phyloP scores from a whole-genome alignment of 92 coral and sea anemone genomes.

The Epizoanthus rinbou region DNA sequence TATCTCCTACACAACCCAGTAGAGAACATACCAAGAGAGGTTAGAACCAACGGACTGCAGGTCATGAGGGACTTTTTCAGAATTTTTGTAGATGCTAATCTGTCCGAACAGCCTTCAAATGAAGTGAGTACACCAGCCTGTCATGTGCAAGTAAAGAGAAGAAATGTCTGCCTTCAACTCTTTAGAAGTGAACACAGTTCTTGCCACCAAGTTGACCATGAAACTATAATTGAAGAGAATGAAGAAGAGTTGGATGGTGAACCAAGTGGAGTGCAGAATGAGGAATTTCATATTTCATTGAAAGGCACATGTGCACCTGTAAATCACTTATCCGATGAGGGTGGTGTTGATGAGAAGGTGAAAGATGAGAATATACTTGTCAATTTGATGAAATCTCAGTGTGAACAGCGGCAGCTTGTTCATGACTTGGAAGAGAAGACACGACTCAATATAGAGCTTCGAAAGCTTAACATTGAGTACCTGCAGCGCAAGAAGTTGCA shows the following conservation, averaged over 20 bases:
- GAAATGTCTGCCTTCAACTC: constrained; percentile 25
- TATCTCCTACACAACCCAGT: constrained; percentile 68
- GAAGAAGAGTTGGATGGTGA: not conserved
- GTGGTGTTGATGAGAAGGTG: not conserved
- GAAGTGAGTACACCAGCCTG: not conserved
- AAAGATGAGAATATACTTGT: constrained; percentile 43
- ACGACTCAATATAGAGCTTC: constrained; percentile 57
- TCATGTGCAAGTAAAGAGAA: not conserved
- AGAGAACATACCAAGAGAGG: constrained; percentile 73
- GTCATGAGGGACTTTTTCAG: constrained; percentile 59
- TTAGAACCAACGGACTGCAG: constrained; percentile 56
- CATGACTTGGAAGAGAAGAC: constrained; percentile 62
- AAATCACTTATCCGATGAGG: not conserved
- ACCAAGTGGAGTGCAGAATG: not conserved
- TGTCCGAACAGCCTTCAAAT: not conserved
- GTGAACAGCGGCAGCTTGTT: constrained; percentile 59
- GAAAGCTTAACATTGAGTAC: constrained; percentile 69
- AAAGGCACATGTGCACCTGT: not conserved
- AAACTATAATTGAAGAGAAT: not conserved
- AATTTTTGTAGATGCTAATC: constrained; percentile 15
- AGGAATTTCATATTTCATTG: not conserved
- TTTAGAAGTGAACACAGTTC: not conserved
- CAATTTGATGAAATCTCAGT: constrained; percentile 61
- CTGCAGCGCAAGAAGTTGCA: constrained; percentile 47
- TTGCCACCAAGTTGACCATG: not conserved